Conservation (phyloP, 1,140 invertebrate species). For the Leguminivora glycinivorella region DNA sequence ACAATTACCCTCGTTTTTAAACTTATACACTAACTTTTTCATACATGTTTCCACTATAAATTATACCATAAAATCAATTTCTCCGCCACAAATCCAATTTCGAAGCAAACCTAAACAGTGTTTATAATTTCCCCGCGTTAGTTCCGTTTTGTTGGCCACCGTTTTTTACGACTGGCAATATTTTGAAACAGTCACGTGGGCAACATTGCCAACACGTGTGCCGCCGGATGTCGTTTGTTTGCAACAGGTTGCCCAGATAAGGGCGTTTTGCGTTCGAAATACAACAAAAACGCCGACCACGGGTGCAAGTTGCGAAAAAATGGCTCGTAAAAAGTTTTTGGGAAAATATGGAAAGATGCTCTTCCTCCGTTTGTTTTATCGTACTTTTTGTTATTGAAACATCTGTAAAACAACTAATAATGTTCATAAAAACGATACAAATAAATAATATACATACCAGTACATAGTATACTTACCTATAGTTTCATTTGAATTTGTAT, state of each 20-base stretch:
- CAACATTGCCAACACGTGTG: slow-evolving; percentile 12
- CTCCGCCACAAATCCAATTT: not conserved
- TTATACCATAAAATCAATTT: slow-evolving; percentile 7
- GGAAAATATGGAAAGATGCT: not conserved
- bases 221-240: slow-evolving; percentile 31
- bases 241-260: slow-evolving; percentile 25
- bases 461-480: too few relatives aligned
- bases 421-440: too few relatives aligned
- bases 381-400: not conserved
- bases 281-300: not conserved
- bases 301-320: not conserved
- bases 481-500: too few relatives aligned
- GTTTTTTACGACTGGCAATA: slow-evolving; percentile 32
- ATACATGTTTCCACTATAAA: not conserved
- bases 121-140: slow-evolving; percentile 11
- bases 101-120: not conserved
- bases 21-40: too few relatives aligned
- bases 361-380: not conserved
- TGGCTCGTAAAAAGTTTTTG: not conserved
- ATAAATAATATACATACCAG: too few relatives aligned
- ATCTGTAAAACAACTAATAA: not conserved
- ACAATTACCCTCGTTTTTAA: too few relatives aligned
- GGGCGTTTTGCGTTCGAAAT: slow-evolving; percentile 11
- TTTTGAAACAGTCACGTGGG: slow-evolving; percentile 30
- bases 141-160: slow-evolving; percentile 23